Evolutionary conservation across 2,797 vertebrate genomes (phyloP), one percentile per base, ranked within the genome.

Genomic region (Urophycis tenuis): DNA sequence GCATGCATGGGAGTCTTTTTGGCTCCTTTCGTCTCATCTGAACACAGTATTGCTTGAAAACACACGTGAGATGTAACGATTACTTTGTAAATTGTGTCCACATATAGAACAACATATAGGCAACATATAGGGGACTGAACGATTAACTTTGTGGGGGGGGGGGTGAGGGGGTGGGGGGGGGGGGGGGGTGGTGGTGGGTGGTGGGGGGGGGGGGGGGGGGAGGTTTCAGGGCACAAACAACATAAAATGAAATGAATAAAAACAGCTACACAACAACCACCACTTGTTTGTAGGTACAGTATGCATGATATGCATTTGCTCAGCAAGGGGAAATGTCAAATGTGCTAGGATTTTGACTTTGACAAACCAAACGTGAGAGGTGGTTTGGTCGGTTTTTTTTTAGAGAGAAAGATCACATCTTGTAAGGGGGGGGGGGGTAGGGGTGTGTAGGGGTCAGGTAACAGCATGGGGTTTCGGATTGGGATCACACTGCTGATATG

Each of bases 401-500:
- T 39, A 17, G 22, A 60, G 19, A 7, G 5, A 60, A 60, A 60
- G 49, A 60, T 22, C 15, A 17, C 5, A 8, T 60, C n/a, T 60
- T 60, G 19, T 60, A 60, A n/a, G n/a, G 7, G 2, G 45, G 45
- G 45, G 17, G 25, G 25, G 64, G 64, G 25, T 8, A 22, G 25
- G n/a, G 2, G 25, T 0, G 30, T 14, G n/a, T 22, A n/a, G 45
- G 19, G 45, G 45, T 11, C 22, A 19, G 45, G 45, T 53, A n/a
- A 22, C 19, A n/a, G 53, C n/a, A 29, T n/a, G n/a, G 53, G 53
- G 53, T 64, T 25, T 53, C 8, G 53, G 53, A 74, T 82, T 84
- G 75, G 72, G 75, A 84, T 79, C 45, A 39, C 74, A 29, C 45
- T 64, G 75, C 69, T 72, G 1, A 75, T 73, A 60, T 77, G n/a